Percentiles rank a stretch among this genome's conserved stretches.
Evolutionary conservation across 2,888 invertebrate species (phyloP).

Genomic region (Tridacna gigas): DNA sequence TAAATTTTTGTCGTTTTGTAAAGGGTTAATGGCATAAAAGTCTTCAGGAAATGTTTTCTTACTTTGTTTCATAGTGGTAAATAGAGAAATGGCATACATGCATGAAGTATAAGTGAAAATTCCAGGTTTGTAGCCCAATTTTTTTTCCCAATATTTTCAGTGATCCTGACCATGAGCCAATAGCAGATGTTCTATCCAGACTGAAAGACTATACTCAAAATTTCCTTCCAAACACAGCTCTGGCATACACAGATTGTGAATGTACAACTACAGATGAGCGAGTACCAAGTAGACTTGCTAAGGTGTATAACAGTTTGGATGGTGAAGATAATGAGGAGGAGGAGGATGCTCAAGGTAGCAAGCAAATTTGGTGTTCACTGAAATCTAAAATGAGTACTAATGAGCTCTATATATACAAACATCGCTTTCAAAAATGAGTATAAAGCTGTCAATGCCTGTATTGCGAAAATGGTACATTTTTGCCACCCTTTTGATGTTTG

Average conservation of each 20-base stretch:
- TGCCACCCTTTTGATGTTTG: no score
- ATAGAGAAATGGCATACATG: neutral
- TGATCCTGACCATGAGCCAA: constrained; percentile 71
- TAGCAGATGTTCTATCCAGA: constrained; percentile 61
- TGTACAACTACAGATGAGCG: constrained; percentile 40
- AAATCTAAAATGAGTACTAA: neutral
- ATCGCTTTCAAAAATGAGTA: no score
- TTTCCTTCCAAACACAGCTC: constrained; percentile 31
- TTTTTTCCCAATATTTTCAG: constrained; percentile 27
- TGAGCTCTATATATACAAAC: neutral
- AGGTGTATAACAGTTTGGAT: constrained; percentile 38
- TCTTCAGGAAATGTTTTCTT: neutral
- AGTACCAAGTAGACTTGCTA: constrained; percentile 39
- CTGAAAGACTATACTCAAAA: constrained; percentile 61
- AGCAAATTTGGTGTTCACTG: no score
- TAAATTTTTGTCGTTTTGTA: no score
- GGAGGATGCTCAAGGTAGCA: no score
- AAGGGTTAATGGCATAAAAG: no score
- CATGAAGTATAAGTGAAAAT: neutral
- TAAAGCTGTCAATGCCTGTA: no score
- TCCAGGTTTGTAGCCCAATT: neutral
- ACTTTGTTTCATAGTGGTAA: neutral
- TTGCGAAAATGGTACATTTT: no score
- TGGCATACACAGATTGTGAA: constrained; percentile 57
- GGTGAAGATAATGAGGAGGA: constrained; percentile 13